These are phyloP conservation scores for Hyperoodon ampullatus DNA, from an alignment of 2,113 vertebrate genomes.

Conservation along the genomic window DNA sequence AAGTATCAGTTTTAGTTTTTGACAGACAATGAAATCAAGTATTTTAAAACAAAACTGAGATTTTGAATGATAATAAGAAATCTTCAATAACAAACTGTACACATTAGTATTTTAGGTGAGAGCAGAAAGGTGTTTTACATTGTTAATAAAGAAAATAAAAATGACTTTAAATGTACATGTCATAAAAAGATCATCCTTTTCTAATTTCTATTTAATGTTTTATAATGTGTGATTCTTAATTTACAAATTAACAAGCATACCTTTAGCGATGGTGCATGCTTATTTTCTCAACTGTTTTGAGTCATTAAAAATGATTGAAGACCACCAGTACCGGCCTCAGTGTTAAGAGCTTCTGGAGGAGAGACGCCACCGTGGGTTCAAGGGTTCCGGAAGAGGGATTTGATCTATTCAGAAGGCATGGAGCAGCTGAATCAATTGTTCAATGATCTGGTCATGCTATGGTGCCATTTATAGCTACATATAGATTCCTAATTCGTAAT, in stretches of 20 bases:
- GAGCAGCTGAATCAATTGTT: slow-evolving; percentile 57
- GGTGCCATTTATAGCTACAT: slow-evolving; percentile 54
- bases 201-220: slow-evolving; percentile 4
- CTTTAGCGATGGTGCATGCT: not conserved
- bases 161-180: not conserved
- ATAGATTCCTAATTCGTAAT: slow-evolving; percentile 68
- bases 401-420: slow-evolving; percentile 50
- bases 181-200: not conserved
- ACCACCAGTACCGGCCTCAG: not conserved
- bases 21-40: not conserved
- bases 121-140: not conserved
- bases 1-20: not conserved
- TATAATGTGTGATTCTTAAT: slow-evolving; percentile 21
- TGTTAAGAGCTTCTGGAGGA: not conserved
- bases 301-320: not conserved
- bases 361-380: not conserved
- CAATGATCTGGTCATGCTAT: slow-evolving; percentile 64
- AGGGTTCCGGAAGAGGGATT: slow-evolving; percentile 15
- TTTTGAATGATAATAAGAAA: slow-evolving; percentile 11
- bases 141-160: slow-evolving; percentile 32
- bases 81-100: not conserved
- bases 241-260: not conserved
- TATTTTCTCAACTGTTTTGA: not conserved
- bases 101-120: not conserved
- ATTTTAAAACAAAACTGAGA: slow-evolving; percentile 35